A percentile compares a stretch with the other conserved stretches of the same genome.
Evolutionary conservation across 2,797 vertebrate species (phyloP).

Genomic region (Melanogrammus aeglefinus): DNA sequence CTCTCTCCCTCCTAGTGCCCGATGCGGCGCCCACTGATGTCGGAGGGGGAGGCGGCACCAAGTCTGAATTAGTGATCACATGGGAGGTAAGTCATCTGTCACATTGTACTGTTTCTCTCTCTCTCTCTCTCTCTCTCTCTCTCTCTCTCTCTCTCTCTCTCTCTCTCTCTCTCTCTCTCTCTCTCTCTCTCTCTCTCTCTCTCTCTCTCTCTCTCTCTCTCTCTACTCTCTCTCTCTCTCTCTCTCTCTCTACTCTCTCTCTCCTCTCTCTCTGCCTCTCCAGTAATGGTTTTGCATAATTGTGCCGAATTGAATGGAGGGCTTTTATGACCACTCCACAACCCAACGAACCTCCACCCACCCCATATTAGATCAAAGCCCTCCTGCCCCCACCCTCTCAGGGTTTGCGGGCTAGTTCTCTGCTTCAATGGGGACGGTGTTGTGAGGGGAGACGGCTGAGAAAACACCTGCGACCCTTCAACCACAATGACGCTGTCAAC

Average conservation of each 20-base stretch:
- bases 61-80: slow-evolving; percentile 95
- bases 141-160: too few relatives aligned
- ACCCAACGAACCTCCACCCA: slow-evolving; percentile 43
- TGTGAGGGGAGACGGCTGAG: not conserved
- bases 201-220: too few relatives aligned
- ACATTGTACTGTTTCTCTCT: slow-evolving; percentile 42
- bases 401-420: not conserved
- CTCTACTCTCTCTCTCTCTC: not conserved
- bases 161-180: too few relatives aligned
- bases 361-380: not conserved
- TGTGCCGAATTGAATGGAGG: slow-evolving; percentile 73
- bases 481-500: slow-evolving; percentile 39
- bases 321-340: slow-evolving; percentile 63
- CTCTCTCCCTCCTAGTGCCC: slow-evolving; percentile 79
- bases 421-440: not conserved
- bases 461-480: slow-evolving; percentile 28
- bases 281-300: slow-evolving; percentile 76
- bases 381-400: not conserved
- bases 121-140: not conserved
- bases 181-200: too few relatives aligned
- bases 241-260: too few relatives aligned
- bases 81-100: slow-evolving; percentile 94
- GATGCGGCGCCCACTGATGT: slow-evolving; percentile 92
- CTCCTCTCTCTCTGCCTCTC: slow-evolving; percentile 15
- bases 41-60: slow-evolving; percentile 92